Conservation (phyloP, 2,888 invertebrate species). For the Marronus borbonicus region DNA sequence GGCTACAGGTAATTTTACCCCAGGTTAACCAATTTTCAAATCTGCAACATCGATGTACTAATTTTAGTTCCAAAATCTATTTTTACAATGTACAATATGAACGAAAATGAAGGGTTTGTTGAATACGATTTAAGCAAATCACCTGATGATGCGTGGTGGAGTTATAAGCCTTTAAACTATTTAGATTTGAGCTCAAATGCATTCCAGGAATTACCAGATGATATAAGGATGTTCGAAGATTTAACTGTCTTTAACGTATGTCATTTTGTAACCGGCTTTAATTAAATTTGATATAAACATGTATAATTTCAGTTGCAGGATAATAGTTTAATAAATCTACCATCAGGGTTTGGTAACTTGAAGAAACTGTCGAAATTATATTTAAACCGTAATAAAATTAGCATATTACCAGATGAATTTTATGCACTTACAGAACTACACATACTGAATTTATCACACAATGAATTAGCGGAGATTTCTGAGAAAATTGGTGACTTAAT, state of each 20-base stretch:
- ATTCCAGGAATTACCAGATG: constrained; percentile 76
- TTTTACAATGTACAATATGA: constrained; percentile 81
- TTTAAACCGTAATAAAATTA: constrained; percentile 80
- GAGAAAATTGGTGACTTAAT: constrained; percentile 85
- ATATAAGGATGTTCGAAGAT: constrained; percentile 78
- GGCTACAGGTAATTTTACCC: constrained; percentile 76
- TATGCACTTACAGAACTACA: constrained; percentile 81
- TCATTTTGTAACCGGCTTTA: constrained; percentile 3
- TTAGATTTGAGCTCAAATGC: constrained; percentile 86
- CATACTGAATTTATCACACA: constrained; percentile 83
- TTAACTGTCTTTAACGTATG: constrained; percentile 81
- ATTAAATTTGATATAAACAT: constrained; percentile 9
- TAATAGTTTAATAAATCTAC: constrained; percentile 82
- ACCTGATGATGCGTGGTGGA: constrained; percentile 86
- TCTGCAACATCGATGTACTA: constrained; percentile 8
- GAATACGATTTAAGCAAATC: constrained; percentile 75
- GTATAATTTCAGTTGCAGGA: constrained; percentile 81
- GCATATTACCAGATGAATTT: constrained; percentile 76
- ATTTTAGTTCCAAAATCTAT: constrained; percentile 80
- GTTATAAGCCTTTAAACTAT: constrained; percentile 82
- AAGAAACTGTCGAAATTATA: constrained; percentile 79
- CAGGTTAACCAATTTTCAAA: background rate
- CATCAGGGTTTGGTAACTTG: constrained; percentile 82
- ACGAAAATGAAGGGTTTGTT: constrained; percentile 75
- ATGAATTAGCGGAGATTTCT: constrained; percentile 78